These are phyloP conservation scores for Artemisiospiza belli DNA, from an alignment of 2,113 vertebrate species.

Conservation along the genomic window DNA sequence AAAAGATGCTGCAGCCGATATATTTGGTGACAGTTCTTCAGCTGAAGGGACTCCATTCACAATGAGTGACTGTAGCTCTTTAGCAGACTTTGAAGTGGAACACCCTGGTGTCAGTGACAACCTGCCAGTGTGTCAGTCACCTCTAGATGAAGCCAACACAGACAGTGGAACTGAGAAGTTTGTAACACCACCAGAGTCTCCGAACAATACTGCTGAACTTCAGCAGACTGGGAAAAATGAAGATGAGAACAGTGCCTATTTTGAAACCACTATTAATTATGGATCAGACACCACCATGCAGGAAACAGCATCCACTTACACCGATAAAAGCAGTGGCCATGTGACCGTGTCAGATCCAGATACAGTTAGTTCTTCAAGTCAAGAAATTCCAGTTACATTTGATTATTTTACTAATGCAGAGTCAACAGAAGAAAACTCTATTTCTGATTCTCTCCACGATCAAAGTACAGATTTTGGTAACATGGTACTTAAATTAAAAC, in stretches of 20 bases:
- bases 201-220: neutral
- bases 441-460: neutral
- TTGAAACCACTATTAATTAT: neutral
- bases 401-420: neutral
- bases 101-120: neutral
- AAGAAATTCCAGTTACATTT: neutral
- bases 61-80: conserved; percentile 63
- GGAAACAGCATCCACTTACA: neutral
- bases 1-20: neutral
- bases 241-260: neutral
- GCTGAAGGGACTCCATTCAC: conserved; percentile 71
- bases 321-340: accelerated
- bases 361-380: neutral
- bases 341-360: neutral
- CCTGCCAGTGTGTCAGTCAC: neutral
- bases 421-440: neutral
- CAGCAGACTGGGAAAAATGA: neutral
- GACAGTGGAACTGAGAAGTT: neutral
- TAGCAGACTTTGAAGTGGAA: neutral
- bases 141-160: accelerated
- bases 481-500: accelerated
- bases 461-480: neutral
- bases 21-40: conserved; percentile 19
- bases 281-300: neutral
- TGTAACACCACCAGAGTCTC: neutral